Evolutionary conservation across 2,888 invertebrate genomes (phyloP).

Genomic region (Dysmachus trigonus): DNA sequence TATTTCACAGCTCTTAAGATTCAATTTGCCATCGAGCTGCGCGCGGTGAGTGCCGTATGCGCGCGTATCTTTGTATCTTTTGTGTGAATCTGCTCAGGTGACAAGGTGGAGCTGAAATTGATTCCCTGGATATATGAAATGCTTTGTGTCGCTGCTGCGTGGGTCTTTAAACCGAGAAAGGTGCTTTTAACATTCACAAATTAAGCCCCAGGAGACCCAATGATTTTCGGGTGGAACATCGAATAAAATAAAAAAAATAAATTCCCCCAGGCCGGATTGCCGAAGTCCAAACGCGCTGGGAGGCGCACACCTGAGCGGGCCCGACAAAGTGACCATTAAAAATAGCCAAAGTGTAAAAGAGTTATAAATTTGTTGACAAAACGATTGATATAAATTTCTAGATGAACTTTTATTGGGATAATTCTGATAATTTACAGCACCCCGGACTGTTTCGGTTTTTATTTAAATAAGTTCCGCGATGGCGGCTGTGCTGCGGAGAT

Average conservation of each 20-base stretch:
- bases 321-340: conserved; percentile 29
- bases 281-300: not conserved
- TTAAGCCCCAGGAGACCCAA: conserved; percentile 24
- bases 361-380: conserved; percentile 43
- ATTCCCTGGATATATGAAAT: not conserved
- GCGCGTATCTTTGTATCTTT: too few relatives aligned
- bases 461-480: conserved; percentile 22
- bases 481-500: not conserved
- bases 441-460: not conserved
- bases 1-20: conserved; percentile 19
- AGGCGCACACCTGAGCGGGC: not conserved
- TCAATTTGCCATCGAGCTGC: conserved; percentile 28
- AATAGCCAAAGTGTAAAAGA: conserved; percentile 40
- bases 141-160: conserved; percentile 8
- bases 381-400: conserved; percentile 42
- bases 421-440: conserved; percentile 20
- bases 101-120: conserved; percentile 31
- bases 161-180: conserved; percentile 13
- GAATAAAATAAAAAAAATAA: not conserved
- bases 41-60: not conserved
- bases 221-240: not conserved
- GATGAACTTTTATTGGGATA: conserved; percentile 33
- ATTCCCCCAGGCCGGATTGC: not conserved
- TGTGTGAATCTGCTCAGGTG: not conserved
- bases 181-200: conserved; percentile 37